Conservation (phyloP, 2,888 invertebrate species). For the Lasiommata megera region DNA sequence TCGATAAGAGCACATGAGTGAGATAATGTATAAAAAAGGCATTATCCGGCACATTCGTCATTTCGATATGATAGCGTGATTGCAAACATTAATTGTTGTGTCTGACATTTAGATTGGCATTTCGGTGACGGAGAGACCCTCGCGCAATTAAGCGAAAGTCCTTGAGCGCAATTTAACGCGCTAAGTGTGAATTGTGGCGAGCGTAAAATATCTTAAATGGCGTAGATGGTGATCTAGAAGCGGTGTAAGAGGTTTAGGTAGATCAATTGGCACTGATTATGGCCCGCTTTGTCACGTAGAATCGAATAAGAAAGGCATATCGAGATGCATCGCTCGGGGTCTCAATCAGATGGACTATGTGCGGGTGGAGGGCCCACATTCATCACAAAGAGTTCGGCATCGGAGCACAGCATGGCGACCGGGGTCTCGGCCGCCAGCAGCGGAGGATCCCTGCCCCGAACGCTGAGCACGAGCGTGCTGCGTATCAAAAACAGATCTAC, state of each 20-base stretch:
- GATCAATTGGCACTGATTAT: constrained; percentile 28
- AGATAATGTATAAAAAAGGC: constrained; percentile 52
- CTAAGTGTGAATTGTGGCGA: constrained; percentile 28
- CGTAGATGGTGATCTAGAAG: constrained; percentile 1
- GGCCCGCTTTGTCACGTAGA: constrained; percentile 44
- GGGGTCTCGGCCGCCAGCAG: constrained; percentile 72
- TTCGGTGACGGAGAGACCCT: not conserved
- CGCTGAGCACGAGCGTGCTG: constrained; percentile 89
- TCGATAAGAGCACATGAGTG: constrained; percentile 54
- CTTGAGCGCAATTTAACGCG: not conserved
- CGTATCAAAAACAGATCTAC: constrained; percentile 88
- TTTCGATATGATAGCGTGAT: constrained; percentile 4
- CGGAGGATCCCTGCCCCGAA: constrained; percentile 83
- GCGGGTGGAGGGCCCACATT: constrained; percentile 55
- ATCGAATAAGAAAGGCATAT: constrained; percentile 33
- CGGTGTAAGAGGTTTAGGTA: constrained; percentile 29
- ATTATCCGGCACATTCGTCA: constrained; percentile 1
- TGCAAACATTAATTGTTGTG: constrained; percentile 12
- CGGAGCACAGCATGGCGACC: constrained; percentile 78
- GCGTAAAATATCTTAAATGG: constrained; percentile 3
- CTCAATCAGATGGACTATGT: constrained; percentile 80
- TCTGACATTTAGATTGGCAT: constrained; percentile 10
- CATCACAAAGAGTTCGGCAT: constrained; percentile 71
- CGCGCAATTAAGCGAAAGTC: constrained; percentile 33
- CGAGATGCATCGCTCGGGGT: constrained; percentile 78